Percentiles rank a stretch among this genome's conserved stretches.
Evolutionary conservation across 2,888 invertebrate species (phyloP).

Genomic region (Linnaemya vulpina): DNA sequence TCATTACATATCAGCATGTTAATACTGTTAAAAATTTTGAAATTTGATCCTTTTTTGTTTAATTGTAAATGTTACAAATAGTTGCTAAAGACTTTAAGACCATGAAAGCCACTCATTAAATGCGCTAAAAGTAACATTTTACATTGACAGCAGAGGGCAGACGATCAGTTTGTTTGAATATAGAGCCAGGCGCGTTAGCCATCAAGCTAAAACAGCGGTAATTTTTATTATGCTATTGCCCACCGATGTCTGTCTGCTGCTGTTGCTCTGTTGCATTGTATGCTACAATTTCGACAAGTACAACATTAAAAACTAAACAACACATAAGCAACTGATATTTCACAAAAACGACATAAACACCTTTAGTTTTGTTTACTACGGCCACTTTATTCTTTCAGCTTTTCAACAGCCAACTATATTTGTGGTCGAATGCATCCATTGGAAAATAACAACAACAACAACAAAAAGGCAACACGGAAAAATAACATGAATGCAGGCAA

Average conservation of each 20-base stretch:
- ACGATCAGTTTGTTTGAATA: constrained; percentile 65
- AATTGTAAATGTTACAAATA: constrained; percentile 69
- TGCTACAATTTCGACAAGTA: constrained; percentile 63
- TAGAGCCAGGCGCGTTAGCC: constrained; percentile 9
- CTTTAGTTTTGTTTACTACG: constrained; percentile 67
- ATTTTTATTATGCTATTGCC: constrained; percentile 31
- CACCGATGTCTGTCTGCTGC: constrained; percentile 6
- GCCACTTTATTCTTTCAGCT: constrained; percentile 21
- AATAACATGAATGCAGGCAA: constrained; percentile 50
- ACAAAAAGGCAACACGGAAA: not conserved
- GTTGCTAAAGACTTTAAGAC: constrained; percentile 59
- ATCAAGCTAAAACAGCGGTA: not conserved
- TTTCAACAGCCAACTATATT: constrained; percentile 40
- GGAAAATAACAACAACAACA: not conserved
- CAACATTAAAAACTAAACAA: constrained; percentile 69
- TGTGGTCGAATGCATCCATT: constrained; percentile 7
- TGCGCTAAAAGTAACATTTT: constrained; percentile 72
- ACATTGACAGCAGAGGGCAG: constrained; percentile 72
- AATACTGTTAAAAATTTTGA: constrained; percentile 62
- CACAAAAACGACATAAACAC: constrained; percentile 81
- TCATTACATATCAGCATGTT: constrained; percentile 68
- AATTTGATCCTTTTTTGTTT: constrained; percentile 68
- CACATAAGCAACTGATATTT: constrained; percentile 80
- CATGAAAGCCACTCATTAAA: constrained; percentile 71
- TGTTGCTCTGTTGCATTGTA: constrained; percentile 26